Evolutionary conservation across 2,113 vertebrate species (phyloP), one percentile per base, ranked within the genome.

Genomic region (Misgurnus mizolepis): DNA sequence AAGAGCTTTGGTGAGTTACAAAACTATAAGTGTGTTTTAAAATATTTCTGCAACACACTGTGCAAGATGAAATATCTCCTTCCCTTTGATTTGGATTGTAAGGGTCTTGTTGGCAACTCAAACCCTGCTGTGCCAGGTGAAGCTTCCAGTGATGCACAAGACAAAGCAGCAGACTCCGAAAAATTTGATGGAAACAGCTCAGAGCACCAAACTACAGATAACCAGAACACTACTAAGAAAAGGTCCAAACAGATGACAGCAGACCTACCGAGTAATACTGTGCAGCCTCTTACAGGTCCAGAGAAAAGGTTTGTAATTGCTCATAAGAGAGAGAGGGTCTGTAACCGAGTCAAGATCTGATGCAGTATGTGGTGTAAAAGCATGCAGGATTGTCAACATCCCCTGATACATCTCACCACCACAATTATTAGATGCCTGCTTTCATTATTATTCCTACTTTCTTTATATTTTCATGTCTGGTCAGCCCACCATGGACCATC

Each of bases 1-100:
- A 67, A 66, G 69, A 7, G 79, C 79, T 34, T 41, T 56, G 79
- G 79, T 80, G 61, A 80, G 79, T 80, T 61, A 49, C 43, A 17
- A 7, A 62, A 47, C 7, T 6, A 34, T 17, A 18, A 4, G 50
- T 53, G 14, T 53, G 50, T 27, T 73, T 73, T 18, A 43, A 11
- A 27, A 58, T 49, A 49, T 34, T 53, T 60, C 3, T 60, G 50
- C 1, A 53, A 7, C 17, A 47, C 9, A 47, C 34, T 75, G 22
- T 62, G 41, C 22, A 58, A 14, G 50, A 9, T 22, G 11, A 15
- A 27, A 66, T 79, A 17, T 4, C n/a, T 27, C 7, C 61, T 56
- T 65, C 39, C 6, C n/a, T 43, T 15, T 73, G 60, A 10, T 73
- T 62, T 49, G 39, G 14, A 7, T 14, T 47, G 45, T 7, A 73